Base-by-base conservation (phyloP, 1,140 invertebrate species). In the Brachionus rubens region DNA sequence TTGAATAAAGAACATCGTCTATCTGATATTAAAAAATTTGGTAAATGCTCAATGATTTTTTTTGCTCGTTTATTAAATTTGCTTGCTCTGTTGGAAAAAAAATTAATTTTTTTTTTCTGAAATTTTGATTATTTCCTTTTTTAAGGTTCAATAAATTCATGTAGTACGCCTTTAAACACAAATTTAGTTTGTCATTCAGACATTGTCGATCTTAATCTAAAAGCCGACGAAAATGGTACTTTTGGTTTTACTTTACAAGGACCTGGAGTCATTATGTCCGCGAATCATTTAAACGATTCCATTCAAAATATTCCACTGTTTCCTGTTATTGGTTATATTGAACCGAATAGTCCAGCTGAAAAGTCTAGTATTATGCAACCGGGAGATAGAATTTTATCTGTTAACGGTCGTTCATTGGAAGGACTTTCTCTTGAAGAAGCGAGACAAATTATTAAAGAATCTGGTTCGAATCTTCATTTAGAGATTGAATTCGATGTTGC, bases 401-500 rank as follows among this genome's bases (percentile, higher is more conserved):
- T 93, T 41, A 93, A 93, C 81, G 90, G 91, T 19, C 81, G 84
- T 70, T 82, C 82, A 41, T 82, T 86, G 33, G 82, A 85, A 59
- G 84, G 85, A 36, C 79, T 86, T 26, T 83, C 83, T 4, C 72
- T 87, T 3, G 86, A 87, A 33, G 86, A 88, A 78, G 83, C 87
- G 0, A 85, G 84, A 43, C 81, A 82, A 54, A 81, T 87, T 68
- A 80, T 88, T 16, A 79, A 81, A 40, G 83, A 87, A 46, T 83
- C 85, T 79, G 76, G 83, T 80, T 80, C 86, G 78, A 80, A 82
- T 80, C 79, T 84, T 81, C 76, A 79, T 43, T 79, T 92, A 1
- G 87, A 90, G 47, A 88, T 91, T 3, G 93, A 96, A 82, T 96
- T 96, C 84, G 92, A 92, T 86, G 92, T 96, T 79, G 90, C 91